Evolutionary conservation across 2,797 vertebrate species (phyloP).

Genomic region (Chrosomus eos): DNA sequence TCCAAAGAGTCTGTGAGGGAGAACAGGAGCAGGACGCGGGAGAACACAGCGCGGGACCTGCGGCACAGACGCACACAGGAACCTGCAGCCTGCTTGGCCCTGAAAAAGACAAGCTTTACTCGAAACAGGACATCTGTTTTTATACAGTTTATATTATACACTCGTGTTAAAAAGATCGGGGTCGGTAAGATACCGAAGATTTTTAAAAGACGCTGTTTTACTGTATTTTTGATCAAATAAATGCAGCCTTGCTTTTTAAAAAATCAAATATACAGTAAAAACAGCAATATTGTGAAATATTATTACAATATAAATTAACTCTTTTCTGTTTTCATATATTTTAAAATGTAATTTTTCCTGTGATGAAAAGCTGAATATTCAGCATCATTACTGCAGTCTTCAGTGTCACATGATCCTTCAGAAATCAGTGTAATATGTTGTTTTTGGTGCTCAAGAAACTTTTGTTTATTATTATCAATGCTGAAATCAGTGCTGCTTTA

Average conservation of each 20-base stretch:
- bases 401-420: neutral
- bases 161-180: neutral
- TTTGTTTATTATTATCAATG: neutral
- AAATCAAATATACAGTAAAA: neutral
- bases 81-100: constrained; percentile 86
- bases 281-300: neutral
- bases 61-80: constrained; percentile 81
- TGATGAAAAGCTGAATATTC: too few species aligned
- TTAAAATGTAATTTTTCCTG: neutral
- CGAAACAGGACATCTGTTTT: constrained; percentile 4
- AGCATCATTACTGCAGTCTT: neutral
- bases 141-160: neutral
- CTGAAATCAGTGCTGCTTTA: neutral
- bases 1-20: constrained; percentile 86
- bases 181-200: neutral
- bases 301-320: neutral
- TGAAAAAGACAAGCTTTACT: constrained; percentile 58
- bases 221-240: too few species aligned
- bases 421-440: neutral
- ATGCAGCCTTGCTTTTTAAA: too few species aligned
- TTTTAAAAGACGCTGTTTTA: too few species aligned
- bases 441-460: neutral
- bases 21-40: constrained; percentile 89
- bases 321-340: neutral
- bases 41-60: constrained; percentile 86